phyloP scores from a whole-genome alignment of 2,797 vertebrate genomes.

The Falco concolor region DNA sequence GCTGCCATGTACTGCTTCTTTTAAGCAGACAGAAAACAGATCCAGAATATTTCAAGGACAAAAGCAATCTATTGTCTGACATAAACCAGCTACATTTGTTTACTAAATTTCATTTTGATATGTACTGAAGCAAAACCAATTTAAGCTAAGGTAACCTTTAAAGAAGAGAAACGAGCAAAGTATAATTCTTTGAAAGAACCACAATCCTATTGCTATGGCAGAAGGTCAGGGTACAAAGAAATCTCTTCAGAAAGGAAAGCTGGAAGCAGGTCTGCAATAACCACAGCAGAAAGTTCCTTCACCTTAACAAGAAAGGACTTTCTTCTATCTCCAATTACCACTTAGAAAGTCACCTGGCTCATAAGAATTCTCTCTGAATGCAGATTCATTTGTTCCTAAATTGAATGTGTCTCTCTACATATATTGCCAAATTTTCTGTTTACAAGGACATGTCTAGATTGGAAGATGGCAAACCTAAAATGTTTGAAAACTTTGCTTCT shows the following conservation, averaged over 20 bases:
- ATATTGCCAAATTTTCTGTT: not conserved
- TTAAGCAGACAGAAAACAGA: not conserved
- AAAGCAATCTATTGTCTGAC: conserved; percentile 29
- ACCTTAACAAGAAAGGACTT: not conserved
- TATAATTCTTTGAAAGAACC: conserved; percentile 16
- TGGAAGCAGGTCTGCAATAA: not conserved
- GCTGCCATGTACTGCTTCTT: not conserved
- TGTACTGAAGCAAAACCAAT: conserved; percentile 23
- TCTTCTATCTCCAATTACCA: not conserved
- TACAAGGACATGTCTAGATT: not conserved
- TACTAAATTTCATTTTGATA: conserved; percentile 55
- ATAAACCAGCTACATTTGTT: conserved; percentile 40
- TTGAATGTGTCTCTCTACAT: not conserved
- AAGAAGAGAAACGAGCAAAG: conserved; percentile 22
- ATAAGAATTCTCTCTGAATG: conserved; percentile 1
- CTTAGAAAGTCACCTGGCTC: not conserved
- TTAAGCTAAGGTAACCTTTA: conserved; percentile 51
- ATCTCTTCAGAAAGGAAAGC: conserved; percentile 19
- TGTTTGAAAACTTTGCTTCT: not conserved
- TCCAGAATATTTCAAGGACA: conserved; percentile 49
- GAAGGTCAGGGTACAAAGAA: conserved; percentile 28
- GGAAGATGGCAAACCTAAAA: not conserved
- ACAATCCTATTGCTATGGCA: not conserved
- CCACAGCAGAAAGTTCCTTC: not conserved
- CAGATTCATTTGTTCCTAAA: not conserved